These are phyloP conservation scores for Pipra filicauda DNA, from an alignment of 2,113 vertebrate genomes.

Conservation along the genomic window DNA sequence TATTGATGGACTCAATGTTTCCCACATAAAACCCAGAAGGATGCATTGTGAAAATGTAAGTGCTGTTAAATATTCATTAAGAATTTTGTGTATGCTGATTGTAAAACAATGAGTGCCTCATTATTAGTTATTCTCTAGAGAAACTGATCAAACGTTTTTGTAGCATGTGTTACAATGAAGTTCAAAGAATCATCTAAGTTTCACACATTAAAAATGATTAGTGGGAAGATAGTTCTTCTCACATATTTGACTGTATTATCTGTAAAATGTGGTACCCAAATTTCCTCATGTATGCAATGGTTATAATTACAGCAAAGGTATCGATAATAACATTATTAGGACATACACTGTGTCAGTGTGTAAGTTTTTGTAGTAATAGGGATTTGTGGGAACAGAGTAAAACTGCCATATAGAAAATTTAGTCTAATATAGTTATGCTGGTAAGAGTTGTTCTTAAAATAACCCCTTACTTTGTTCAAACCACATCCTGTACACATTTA, in stretches of 20 bases:
- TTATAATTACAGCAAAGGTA: background rate
- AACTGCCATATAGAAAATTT: background rate
- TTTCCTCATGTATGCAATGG: background rate
- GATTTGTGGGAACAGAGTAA: background rate
- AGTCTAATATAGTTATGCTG: background rate
- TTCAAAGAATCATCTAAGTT: background rate
- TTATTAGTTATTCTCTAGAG: slow-evolving; percentile 40
- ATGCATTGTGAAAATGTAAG: slow-evolving; percentile 84
- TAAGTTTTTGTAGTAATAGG: background rate
- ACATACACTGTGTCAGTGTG: background rate
- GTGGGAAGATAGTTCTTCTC: background rate
- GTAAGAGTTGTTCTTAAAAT: background rate
- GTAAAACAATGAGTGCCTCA: background rate
- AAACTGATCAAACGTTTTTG: background rate
- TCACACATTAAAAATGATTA: background rate
- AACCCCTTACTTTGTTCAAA: background rate
- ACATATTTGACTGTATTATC: background rate
- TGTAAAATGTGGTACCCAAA: background rate
- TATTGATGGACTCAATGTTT: slow-evolving; percentile 92
- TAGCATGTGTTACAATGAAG: background rate
- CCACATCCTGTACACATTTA: background rate
- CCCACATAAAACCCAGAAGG: slow-evolving; percentile 67
- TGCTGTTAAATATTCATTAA: slow-evolving; percentile 59
- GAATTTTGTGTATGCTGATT: background rate
- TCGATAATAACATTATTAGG: background rate